phyloP scores from a whole-genome alignment of 2,797 vertebrate genomes.

The Sebastes goodei region DNA sequence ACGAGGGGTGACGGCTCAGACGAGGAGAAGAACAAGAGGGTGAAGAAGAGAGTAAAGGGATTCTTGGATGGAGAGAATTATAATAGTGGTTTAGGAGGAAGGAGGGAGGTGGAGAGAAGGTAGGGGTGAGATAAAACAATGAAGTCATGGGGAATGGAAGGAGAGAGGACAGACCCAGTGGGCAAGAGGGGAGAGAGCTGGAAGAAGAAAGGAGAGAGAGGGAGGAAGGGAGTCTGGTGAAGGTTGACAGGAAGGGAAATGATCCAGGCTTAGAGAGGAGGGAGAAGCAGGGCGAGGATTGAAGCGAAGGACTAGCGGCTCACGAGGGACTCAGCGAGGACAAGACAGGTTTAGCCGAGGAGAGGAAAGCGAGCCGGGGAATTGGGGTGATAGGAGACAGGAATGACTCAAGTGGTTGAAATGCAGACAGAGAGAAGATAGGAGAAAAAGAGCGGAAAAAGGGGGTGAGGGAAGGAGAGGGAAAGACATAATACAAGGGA shows the following conservation, averaged over 20 bases:
- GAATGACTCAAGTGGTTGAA: slow-evolving; percentile 14
- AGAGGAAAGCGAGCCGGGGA: slow-evolving; percentile 4
- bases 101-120: not conserved
- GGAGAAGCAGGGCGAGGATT: slow-evolving; percentile 22
- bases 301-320: slow-evolving; percentile 30
- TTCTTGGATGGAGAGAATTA: not conserved
- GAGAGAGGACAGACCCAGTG: not conserved
- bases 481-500: not conserved
- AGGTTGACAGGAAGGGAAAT: slow-evolving; percentile 33
- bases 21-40: not conserved
- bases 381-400: slow-evolving; percentile 16
- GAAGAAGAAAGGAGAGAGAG: not conserved
- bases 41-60: not conserved
- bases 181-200: not conserved
- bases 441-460: not conserved
- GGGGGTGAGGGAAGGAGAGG: not conserved
- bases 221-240: not conserved
- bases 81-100: not conserved
- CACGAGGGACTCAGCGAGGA: slow-evolving; percentile 40
- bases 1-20: not conserved
- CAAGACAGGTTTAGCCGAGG: slow-evolving; percentile 40
- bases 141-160: not conserved
- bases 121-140: not conserved
- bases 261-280: slow-evolving; percentile 33
- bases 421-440: not conserved